Conservation (phyloP, 2,888 invertebrate genomes). For the Palloptera scutellata region DNA sequence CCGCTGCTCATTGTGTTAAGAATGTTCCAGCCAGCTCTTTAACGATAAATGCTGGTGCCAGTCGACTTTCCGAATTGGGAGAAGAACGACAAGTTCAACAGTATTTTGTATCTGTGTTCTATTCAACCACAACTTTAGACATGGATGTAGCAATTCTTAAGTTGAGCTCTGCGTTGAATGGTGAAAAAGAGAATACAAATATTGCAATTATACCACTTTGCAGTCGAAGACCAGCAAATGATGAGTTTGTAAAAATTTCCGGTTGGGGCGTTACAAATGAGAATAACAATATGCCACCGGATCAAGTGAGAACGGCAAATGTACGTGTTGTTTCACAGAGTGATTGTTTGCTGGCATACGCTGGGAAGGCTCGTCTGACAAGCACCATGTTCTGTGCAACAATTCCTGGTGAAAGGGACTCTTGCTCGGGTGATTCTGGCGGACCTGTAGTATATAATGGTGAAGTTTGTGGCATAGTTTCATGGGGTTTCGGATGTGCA, state of each 20-base stretch:
- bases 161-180: slow-evolving; percentile 36
- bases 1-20: slow-evolving; percentile 57
- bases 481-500: slow-evolving; percentile 63
- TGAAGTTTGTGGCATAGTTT: slow-evolving; percentile 73
- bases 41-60: slow-evolving; percentile 50
- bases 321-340: slow-evolving; percentile 45
- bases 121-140: slow-evolving; percentile 44
- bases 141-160: slow-evolving; percentile 57
- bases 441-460: slow-evolving; percentile 56
- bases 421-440: slow-evolving; percentile 61
- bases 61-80: slow-evolving; percentile 44
- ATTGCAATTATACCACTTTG: slow-evolving; percentile 48
- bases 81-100: slow-evolving; percentile 36
- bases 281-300: slow-evolving; percentile 41
- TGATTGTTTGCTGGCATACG: slow-evolving; percentile 45
- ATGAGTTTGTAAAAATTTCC: slow-evolving; percentile 48
- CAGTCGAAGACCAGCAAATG: slow-evolving; percentile 38
- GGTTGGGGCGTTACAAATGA: slow-evolving; percentile 57
- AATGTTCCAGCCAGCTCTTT: slow-evolving; percentile 40
- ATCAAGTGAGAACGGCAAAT: slow-evolving; percentile 49
- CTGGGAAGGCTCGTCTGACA: slow-evolving; percentile 46
- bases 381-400: slow-evolving; percentile 59
- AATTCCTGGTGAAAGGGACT: slow-evolving; percentile 50
- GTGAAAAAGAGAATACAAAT: slow-evolving; percentile 18
- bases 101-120: slow-evolving; percentile 41